Percentiles rank a stretch among this genome's conserved stretches.
Evolutionary conservation across 2,888 invertebrate genomes (phyloP).

Genomic region (Andrena minutula): DNA sequence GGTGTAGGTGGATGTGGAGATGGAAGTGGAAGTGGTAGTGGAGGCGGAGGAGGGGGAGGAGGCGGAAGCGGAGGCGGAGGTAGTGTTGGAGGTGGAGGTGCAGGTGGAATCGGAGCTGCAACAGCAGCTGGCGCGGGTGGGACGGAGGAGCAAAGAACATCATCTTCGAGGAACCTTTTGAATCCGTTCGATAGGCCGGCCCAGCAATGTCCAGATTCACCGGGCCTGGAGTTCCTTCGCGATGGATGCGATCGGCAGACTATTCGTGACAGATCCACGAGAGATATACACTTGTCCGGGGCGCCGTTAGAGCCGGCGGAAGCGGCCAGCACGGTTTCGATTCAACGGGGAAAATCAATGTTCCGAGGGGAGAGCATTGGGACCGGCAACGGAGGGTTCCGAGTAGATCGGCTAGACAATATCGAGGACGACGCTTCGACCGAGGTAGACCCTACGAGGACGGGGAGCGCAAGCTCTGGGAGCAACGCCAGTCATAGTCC

Average conservation of each 20-base stretch:
- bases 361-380: slow-evolving; percentile 28
- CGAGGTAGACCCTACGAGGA: slow-evolving; percentile 83
- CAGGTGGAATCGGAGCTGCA: neutral
- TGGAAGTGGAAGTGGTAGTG: neutral
- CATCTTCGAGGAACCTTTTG: slow-evolving; percentile 61
- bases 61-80: neutral
- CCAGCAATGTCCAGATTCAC: slow-evolving; percentile 54
- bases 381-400: slow-evolving; percentile 54
- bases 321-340: slow-evolving; percentile 8
- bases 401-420: slow-evolving; percentile 74
- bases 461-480: slow-evolving; percentile 86
- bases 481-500: slow-evolving; percentile 88
- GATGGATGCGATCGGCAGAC: slow-evolving; percentile 38
- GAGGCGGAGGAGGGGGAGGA: neutral
- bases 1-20: slow-evolving; percentile 8
- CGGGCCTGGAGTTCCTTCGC: slow-evolving; percentile 54
- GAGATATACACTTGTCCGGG: slow-evolving; percentile 9
- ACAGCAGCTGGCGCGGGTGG: neutral
- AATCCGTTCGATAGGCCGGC: slow-evolving; percentile 62
- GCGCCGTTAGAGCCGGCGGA: slow-evolving; percentile 31
- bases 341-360: slow-evolving; percentile 40
- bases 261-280: slow-evolving; percentile 13
- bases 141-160: slow-evolving; percentile 53
- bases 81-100: neutral
- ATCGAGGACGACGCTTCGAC: slow-evolving; percentile 72